A percentile compares a stretch with the other conserved stretches of the same genome.
Evolutionary conservation across 92 coral and sea anemone genomes (phyloP).

Genomic region (Zoanthus sociatus): DNA sequence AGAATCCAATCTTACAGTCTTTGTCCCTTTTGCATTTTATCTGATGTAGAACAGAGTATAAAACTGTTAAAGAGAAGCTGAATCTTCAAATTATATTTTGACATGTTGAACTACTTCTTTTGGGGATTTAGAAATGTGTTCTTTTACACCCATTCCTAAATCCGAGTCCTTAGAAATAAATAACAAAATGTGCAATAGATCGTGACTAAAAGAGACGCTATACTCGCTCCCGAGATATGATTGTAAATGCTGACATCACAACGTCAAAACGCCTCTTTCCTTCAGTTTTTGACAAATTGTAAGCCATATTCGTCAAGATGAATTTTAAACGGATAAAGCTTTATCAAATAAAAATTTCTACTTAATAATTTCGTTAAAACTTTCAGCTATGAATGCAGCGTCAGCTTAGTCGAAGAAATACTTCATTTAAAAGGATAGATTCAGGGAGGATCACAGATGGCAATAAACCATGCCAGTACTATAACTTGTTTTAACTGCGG

Average conservation of each 20-base stretch:
- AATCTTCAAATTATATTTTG: neutral
- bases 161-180: neutral
- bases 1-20: slow-evolving; percentile 12
- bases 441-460: neutral
- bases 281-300: neutral
- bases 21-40: neutral
- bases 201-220: neutral
- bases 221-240: neutral
- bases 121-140: no score
- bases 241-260: neutral
- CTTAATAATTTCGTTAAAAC: neutral
- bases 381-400: no score
- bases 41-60: neutral
- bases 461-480: no score
- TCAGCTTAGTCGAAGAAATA: neutral
- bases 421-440: neutral
- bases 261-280: neutral
- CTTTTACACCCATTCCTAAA: neutral
- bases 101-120: no score
- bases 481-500: no score
- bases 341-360: neutral
- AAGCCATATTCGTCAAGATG: neutral
- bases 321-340: neutral
- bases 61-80: neutral
- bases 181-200: neutral